Evolutionary conservation across 2,113 vertebrate species (phyloP).

Genomic region (Saccopteryx bilineata): DNA sequence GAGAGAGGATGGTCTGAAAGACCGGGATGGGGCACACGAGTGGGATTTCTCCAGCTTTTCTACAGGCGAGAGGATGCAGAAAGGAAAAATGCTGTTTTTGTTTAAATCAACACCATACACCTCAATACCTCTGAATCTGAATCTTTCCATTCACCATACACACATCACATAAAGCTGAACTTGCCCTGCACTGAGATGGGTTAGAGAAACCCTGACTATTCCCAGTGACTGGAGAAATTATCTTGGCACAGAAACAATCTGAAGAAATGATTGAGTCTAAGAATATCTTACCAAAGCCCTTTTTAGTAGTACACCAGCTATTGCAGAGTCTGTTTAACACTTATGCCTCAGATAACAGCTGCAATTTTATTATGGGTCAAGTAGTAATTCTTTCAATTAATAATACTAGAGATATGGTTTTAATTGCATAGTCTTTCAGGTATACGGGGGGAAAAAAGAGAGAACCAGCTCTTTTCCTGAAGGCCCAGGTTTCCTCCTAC

Average conservation of each 20-base stretch:
- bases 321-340: neutral
- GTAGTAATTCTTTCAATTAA: constrained; percentile 35
- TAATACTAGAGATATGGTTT: constrained; percentile 10
- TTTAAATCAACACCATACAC: neutral
- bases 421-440: constrained; percentile 67
- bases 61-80: neutral
- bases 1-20: neutral
- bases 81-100: constrained; percentile 13
- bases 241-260: constrained; percentile 46
- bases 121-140: neutral
- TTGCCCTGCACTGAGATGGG: neutral
- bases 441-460: neutral
- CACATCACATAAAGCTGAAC: neutral
- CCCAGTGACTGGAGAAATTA: neutral
- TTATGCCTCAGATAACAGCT: neutral
- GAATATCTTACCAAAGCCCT: constrained; percentile 27
- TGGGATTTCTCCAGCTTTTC: constrained; percentile 1
- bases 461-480: constrained; percentile 67
- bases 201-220: neutral
- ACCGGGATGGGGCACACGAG: neutral
- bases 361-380: neutral
- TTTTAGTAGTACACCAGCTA: constrained; percentile 27
- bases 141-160: neutral
- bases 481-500: neutral
- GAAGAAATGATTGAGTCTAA: neutral